Conservation (phyloP, 2,113 vertebrate species). For the Galbula dea region DNA sequence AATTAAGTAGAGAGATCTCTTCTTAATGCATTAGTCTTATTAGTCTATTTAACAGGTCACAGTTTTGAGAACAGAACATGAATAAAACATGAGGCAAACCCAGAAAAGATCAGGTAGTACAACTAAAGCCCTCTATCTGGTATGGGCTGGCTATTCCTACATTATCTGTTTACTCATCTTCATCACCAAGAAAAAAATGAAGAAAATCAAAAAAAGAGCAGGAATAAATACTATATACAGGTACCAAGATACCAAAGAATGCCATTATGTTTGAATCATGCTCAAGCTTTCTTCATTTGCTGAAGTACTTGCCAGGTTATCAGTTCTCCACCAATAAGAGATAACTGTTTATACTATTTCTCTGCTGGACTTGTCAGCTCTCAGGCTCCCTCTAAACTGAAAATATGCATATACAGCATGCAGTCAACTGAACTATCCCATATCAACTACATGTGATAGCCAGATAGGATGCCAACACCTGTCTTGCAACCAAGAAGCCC, state of each 20-base stretch:
- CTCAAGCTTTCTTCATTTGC: not conserved
- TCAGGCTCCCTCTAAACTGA: not conserved
- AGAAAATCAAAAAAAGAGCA: not conserved
- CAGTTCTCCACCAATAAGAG: not conserved
- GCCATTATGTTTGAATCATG: not conserved
- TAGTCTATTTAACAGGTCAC: not conserved
- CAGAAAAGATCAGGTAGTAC: not conserved
- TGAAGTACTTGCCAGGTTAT: not conserved
- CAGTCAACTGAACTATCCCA: not conserved
- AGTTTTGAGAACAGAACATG: not conserved
- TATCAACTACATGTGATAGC: not conserved
- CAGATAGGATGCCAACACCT: not conserved
- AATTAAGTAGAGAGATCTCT: not conserved
- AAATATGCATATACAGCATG: not conserved
- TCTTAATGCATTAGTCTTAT: not conserved
- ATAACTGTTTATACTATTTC: not conserved
- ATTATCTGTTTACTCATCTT: not conserved
- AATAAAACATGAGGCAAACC: not conserved
- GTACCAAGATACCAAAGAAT: not conserved
- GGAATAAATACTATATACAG: not conserved
- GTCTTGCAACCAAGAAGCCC: not conserved
- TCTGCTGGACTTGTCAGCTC: not conserved
- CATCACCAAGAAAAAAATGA: not conserved
- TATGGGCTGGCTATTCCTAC: not conserved
- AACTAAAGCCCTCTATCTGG: not conserved